phyloP scores from a whole-genome alignment of 2,888 invertebrate genomes.

The Syrphus vitripennis region DNA sequence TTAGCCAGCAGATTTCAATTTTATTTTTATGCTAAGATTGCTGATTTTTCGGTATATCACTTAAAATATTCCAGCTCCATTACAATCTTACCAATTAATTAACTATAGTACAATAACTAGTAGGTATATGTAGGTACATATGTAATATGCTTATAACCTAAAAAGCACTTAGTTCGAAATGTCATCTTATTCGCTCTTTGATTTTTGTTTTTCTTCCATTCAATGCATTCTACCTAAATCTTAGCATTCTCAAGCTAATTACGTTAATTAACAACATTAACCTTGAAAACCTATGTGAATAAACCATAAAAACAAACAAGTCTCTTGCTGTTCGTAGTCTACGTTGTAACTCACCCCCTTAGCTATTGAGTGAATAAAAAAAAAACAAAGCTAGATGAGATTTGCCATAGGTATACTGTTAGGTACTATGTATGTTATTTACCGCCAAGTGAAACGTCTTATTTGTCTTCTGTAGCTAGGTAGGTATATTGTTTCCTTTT shows the following conservation, averaged over 20 bases:
- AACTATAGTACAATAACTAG: too few species aligned
- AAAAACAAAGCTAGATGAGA: slow-evolving; percentile 9
- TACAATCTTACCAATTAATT: too few species aligned
- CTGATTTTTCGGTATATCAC: too few species aligned
- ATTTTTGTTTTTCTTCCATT: slow-evolving; percentile 3
- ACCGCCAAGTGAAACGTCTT: slow-evolving; percentile 50
- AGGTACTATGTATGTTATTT: not conserved
- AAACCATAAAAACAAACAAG: slow-evolving; percentile 53
- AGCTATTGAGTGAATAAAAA: not conserved
- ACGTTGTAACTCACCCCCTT: not conserved
- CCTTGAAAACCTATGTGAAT: slow-evolving; percentile 51
- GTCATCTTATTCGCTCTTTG: slow-evolving; percentile 5
- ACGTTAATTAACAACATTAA: slow-evolving; percentile 56
- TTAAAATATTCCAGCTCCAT: too few species aligned
- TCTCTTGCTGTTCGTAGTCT: not conserved
- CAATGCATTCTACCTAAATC: not conserved
- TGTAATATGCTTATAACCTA: too few species aligned
- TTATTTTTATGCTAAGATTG: too few species aligned
- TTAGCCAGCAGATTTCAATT: too few species aligned
- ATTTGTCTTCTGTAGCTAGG: slow-evolving; percentile 38
- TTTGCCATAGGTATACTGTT: not conserved
- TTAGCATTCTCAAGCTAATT: slow-evolving; percentile 47
- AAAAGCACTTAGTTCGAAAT: not conserved
- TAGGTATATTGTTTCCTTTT: not conserved
- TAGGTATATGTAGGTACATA: too few species aligned